Percentiles rank a stretch among this genome's conserved stretches.
phyloP scores from a whole-genome alignment of 2,888 invertebrate species.

The Microctonus hyperodae region DNA sequence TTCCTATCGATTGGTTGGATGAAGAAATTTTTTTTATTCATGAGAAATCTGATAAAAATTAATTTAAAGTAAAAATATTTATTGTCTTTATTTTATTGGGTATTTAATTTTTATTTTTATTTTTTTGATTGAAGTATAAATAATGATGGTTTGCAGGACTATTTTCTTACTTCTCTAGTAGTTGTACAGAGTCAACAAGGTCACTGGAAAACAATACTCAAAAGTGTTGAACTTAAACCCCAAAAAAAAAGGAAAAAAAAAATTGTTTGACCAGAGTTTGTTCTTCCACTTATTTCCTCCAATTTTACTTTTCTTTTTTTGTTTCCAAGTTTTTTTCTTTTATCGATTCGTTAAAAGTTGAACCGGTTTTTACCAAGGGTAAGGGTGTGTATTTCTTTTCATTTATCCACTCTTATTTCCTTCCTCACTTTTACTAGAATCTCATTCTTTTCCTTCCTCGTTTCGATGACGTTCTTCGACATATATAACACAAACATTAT shows the following conservation, averaged over 20 bases:
- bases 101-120: not conserved
- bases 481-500: too few species aligned
- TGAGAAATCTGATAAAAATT: too few species aligned
- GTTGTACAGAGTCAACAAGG: not conserved
- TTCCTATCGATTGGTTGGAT: too few species aligned
- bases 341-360: slow-evolving; percentile 17
- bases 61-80: too few species aligned
- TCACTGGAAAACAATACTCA: not conserved
- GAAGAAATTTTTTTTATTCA: too few species aligned
- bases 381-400: slow-evolving; percentile 31
- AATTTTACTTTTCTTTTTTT: not conserved
- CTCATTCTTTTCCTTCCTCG: slow-evolving; percentile 5
- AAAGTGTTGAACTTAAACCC: not conserved
- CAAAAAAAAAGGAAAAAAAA: too few species aligned
- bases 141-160: not conserved
- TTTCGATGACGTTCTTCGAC: slow-evolving; percentile 34
- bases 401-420: not conserved
- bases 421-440: slow-evolving; percentile 4
- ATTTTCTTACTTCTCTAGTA: not conserved
- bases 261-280: not conserved
- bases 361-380: slow-evolving; percentile 32
- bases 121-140: not conserved
- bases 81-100: too few species aligned
- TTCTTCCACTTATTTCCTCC: not conserved
- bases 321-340: not conserved